These are phyloP conservation scores for Copidosoma floridanum DNA, from an alignment of 1,140 invertebrate genomes.

Conservation along the genomic window DNA sequence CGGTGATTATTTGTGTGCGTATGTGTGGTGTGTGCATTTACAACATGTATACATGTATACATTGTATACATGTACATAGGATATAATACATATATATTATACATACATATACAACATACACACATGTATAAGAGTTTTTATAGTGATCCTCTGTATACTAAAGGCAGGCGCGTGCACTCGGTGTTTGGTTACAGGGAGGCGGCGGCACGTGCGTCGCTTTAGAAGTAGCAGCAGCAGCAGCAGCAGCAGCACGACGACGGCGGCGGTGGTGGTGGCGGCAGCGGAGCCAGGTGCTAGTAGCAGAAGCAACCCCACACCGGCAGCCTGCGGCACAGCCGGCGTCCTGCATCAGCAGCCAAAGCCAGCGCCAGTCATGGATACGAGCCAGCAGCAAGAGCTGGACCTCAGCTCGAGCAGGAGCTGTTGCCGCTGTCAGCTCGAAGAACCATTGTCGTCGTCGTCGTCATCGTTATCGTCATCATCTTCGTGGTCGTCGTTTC, in stretches of 20 bases:
- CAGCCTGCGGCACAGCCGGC: background rate
- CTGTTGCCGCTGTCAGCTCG: constrained; percentile 13
- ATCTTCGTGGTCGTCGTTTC: constrained; percentile 24
- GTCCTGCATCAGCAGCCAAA: constrained; percentile 13
- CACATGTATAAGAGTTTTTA: constrained; percentile 33
- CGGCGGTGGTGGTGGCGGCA: background rate
- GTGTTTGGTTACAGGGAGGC: constrained; percentile 54
- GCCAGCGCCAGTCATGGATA: constrained; percentile 15
- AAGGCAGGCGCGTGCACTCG: constrained; percentile 32
- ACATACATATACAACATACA: background rate
- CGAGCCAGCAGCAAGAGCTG: constrained; percentile 24
- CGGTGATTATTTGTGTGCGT: background rate
- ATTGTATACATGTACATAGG: too few relatives aligned
- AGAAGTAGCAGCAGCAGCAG: constrained; percentile 4
- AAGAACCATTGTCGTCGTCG: constrained; percentile 23
- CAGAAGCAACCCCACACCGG: background rate
- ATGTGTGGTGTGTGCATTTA: too few relatives aligned
- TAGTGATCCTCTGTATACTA: constrained; percentile 41
- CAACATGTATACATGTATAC: background rate
- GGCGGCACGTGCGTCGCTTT: constrained; percentile 52
- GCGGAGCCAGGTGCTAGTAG: constrained; percentile 8
- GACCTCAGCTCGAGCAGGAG: constrained; percentile 22
- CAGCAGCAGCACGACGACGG: background rate
- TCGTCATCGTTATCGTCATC: too few relatives aligned
- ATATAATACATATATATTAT: constrained; percentile 25